Conservation (phyloP, 2,888 invertebrate species). For the Eupsilia transversa region DNA sequence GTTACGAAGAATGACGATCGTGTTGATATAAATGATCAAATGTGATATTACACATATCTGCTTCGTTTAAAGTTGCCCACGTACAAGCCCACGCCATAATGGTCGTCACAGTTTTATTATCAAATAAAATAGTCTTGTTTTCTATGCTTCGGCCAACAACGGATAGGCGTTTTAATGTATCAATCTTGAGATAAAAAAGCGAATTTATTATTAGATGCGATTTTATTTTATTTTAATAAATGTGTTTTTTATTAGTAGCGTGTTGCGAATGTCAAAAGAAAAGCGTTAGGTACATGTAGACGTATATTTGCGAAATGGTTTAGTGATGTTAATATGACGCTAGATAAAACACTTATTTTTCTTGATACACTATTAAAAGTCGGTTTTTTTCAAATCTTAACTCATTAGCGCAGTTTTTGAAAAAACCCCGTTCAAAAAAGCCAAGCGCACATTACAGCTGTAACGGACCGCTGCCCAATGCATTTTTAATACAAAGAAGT, state of each 20-base stretch:
- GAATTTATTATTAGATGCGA: constrained; percentile 40
- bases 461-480: neutral
- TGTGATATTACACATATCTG: constrained; percentile 32
- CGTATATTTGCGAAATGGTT: constrained; percentile 22
- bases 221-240: constrained; percentile 41
- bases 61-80: constrained; percentile 53
- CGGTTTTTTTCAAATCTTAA: constrained; percentile 22
- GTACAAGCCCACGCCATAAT: constrained; percentile 48
- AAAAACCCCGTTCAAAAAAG: neutral
- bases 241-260: constrained; percentile 48
- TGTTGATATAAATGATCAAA: constrained; percentile 55
- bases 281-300: neutral
- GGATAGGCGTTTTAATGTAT: constrained; percentile 56
- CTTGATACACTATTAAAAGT: constrained; percentile 11
- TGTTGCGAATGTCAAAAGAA: constrained; percentile 36
- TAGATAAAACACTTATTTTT: neutral
- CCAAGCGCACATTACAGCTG: neutral
- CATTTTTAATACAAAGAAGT: neutral
- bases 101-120: constrained; percentile 48
- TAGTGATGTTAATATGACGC: constrained; percentile 21
- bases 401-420: constrained; percentile 5
- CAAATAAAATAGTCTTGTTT: constrained; percentile 47
- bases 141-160: constrained; percentile 35
- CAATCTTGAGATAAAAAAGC: constrained; percentile 47
- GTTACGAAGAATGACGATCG: constrained; percentile 33